Evolutionary conservation across 35 echinoderm and acorn worm genomes (phyloP).

Genomic region (Heliocidaris erythrogramma): DNA sequence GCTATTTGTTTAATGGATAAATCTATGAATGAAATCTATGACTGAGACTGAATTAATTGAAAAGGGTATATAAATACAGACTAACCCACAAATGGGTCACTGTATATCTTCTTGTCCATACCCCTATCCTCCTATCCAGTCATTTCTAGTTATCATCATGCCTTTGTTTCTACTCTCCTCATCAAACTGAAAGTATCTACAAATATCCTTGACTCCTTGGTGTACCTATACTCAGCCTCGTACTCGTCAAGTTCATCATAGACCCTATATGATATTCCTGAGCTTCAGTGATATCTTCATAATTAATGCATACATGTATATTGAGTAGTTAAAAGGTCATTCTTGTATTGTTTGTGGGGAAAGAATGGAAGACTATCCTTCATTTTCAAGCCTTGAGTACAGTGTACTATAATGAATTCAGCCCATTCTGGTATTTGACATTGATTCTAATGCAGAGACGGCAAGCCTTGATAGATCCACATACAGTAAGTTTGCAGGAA

Average conservation of each 20-base stretch:
- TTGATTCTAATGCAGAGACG: background rate
- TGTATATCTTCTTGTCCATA: no score
- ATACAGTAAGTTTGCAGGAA: background rate
- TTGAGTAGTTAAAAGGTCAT: background rate
- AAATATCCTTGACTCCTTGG: background rate
- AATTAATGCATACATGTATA: background rate
- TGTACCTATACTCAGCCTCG: background rate
- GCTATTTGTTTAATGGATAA: no score
- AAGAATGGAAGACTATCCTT: background rate
- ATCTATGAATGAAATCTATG: no score
- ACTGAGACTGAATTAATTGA: no score
- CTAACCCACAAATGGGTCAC: no score
- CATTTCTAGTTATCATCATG: no score
- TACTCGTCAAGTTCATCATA: background rate
- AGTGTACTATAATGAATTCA: background rate
- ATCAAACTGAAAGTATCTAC: background rate
- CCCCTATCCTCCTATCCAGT: no score
- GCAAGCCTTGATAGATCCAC: background rate
- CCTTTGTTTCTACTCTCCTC: background rate
- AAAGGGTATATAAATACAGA: no score
- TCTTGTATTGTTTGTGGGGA: background rate
- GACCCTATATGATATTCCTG: background rate
- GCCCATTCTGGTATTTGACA: background rate
- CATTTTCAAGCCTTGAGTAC: background rate
- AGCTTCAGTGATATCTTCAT: background rate